Percentiles rank a stretch among this genome's conserved stretches.
These are phyloP conservation scores for Macrocentrus cingulum DNA, from an alignment of 1,140 invertebrate species.

Conservation along the genomic window DNA sequence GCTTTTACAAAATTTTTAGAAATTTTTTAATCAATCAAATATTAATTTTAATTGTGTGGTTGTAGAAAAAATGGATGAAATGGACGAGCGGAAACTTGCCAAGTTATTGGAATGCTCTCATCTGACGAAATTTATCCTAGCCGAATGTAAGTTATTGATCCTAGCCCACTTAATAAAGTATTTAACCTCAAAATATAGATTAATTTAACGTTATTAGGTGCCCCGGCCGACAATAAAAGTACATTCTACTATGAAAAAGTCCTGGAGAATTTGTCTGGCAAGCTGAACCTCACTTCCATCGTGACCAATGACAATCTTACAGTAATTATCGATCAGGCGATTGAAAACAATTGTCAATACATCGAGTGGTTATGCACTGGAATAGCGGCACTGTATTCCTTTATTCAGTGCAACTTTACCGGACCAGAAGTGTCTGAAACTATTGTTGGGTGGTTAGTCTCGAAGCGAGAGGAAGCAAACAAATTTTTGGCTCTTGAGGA, in stretches of 20 bases:
- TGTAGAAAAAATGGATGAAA: no score
- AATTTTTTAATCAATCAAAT: no score
- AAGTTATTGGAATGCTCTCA: no score
- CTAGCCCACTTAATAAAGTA: background rate
- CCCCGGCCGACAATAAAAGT: background rate
- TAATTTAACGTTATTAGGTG: background rate
- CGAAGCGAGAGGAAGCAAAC: conserved; percentile 64
- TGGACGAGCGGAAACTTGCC: no score
- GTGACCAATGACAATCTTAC: background rate
- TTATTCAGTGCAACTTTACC: conserved; percentile 81
- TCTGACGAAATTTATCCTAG: background rate
- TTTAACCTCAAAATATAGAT: no score
- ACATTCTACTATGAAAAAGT: conserved; percentile 1
- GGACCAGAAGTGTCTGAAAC: conserved; percentile 64
- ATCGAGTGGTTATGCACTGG: conserved; percentile 54
- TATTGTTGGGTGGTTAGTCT: conserved; percentile 53
- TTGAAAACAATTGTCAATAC: conserved; percentile 3
- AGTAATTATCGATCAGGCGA: background rate
- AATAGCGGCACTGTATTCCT: conserved; percentile 67
- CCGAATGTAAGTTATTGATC: background rate
- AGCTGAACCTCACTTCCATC: background rate
- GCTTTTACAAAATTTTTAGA: no score
- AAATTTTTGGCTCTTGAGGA: conserved; percentile 39
- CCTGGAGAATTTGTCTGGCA: conserved; percentile 1
- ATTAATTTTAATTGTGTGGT: no score